Evolutionary conservation across 1,140 invertebrate species (phyloP), one percentile per base, ranked within the genome.

Genomic region (Drosophila grimshawi): DNA sequence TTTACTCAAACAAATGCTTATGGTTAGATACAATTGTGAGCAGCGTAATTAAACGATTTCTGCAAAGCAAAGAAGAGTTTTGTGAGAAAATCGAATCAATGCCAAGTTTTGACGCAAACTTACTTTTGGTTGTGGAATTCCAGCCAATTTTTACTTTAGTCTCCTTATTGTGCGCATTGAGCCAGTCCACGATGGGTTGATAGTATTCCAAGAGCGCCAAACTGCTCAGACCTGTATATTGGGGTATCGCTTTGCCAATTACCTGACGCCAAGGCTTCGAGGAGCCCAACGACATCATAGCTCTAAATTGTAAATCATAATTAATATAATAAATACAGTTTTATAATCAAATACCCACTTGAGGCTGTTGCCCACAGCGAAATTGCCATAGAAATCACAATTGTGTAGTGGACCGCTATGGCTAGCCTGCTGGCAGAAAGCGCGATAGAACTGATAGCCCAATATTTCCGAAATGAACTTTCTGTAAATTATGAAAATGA

Each of bases 231-330:
- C 93, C 80, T 1, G 70, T 72, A n/a, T 91, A 90, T 43, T 93
- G 93, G 6, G 94, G 94, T 30, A 95, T 76, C 10, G 93, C 80
- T 65, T 93, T 91, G 30, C 53, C 55, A 68, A 96, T 83, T 0
- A 94, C 93, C 19, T 95, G 93, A 8, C 92, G 92, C 95, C 95
- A 96, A 2, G 93, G 94, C 64, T 93, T 92, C 0, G 94, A 94
- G 0, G 92, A 92, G 2, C 95, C 95, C 43, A 94, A 73, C 7
- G 91, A 78, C 80, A 95, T 92, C 81, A 95, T 93, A 10, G 92
- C 78, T 91, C 94, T 93, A 3, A 1, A 10, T 4, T 3, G 2
- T 19, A 57, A 2, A 0, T 30, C 0, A 29, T 8, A 8, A 6
- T 33, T 11, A 35, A 39, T 2, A 5, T 5, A n/a, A 5, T n/a